Base-by-base conservation (phyloP, 2,797 vertebrate species). In the Rallus crepitans region DNA sequence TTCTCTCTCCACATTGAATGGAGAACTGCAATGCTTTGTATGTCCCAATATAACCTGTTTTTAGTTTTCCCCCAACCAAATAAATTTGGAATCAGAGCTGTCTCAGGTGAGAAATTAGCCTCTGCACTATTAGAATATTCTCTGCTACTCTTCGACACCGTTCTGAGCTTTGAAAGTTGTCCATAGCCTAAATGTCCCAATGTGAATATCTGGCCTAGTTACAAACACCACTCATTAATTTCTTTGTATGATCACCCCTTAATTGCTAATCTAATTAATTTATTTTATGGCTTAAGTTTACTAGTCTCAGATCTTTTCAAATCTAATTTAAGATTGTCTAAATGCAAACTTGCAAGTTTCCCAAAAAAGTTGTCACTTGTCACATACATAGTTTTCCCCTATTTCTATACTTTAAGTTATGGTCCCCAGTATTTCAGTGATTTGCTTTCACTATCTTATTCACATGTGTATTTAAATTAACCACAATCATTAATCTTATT, bases 251-350 rank as follows among this genome's bases (percentile, higher is more conserved):
- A 81, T 93, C 84, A 95, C 57, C 83, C 55, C 73, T 96, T 95
- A 91, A 95, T 96, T 84, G 97, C 89, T 63, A 87, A 66, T 35
- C 80, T 97, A 97, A 97, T 98, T 98, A 96, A 97, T 93, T 95
- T 94, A 77, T 88, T 45, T 93, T 86, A 87, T 94, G 53, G 79
- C 19, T 15, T 57, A 68, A 68, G 10, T 71, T 96, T 85, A 71
- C 59, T 78, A 30, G 21, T 60, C 42, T 93, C 76, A 88, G 59
- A 59, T 72, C 64, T 94, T 91, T 94, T 78, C 30, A 87, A 96
- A 96, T 73, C 78, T 91, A 61, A 75, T 57, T 93, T 92, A 33
- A 81, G 24, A 47, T 11, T 35, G 39, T 21, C 17, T 24, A 82
- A 66, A 64, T 30, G 8, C 5, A 72, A 71, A 77, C 77, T 70